Base-by-base conservation (phyloP, 2,888 invertebrate species). In the Pelosia muscerda region DNA sequence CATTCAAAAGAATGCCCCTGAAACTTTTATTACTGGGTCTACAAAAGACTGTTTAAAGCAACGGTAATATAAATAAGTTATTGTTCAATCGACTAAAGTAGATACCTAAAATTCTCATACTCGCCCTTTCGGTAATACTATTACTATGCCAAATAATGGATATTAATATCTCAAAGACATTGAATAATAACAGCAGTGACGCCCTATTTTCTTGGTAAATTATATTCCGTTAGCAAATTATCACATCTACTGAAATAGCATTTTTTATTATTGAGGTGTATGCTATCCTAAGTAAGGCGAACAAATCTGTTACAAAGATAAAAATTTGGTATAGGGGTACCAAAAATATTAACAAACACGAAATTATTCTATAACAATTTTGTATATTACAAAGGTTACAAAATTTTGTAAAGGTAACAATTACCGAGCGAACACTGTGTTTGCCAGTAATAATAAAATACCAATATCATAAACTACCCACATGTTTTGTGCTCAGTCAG, bases 111-210 rank as follows among this genome's bases (percentile, higher is more conserved):
- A 28, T 63, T 55, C 26, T 49, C 11, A n/a, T n/a, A 19, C 25
- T 25, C 15, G 3, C 3, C n/a, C n/a, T 26, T 60, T 9, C n/a
- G 25, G n/a, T 61, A 4, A 61, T 60, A 60, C 34, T 23, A 59
- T 38, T 59, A 38, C 23, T 15, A 59, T 59, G 59, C 59, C 59
- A 23, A 38, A 38, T 59, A 59, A 38, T 38, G 4, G 13, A 59
- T 59, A 23, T 22, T 58, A 34, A 23, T 23, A 23, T 31, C 2
- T 58, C 0, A 11, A 31, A 31, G 2, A 58, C 4, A 22, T n/a
- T 11, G 11, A 57, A 3, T 22, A 57, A 42, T 6, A 6, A 42
- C 42, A 19, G 19, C 42, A 42, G 42, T 19, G 6, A 42, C 19
- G 4, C 42, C 19, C 15, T 15, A 38, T 38, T 38, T 15, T 38